phyloP scores from a whole-genome alignment of 2,113 vertebrate genomes.

The Grantiella picta region DNA sequence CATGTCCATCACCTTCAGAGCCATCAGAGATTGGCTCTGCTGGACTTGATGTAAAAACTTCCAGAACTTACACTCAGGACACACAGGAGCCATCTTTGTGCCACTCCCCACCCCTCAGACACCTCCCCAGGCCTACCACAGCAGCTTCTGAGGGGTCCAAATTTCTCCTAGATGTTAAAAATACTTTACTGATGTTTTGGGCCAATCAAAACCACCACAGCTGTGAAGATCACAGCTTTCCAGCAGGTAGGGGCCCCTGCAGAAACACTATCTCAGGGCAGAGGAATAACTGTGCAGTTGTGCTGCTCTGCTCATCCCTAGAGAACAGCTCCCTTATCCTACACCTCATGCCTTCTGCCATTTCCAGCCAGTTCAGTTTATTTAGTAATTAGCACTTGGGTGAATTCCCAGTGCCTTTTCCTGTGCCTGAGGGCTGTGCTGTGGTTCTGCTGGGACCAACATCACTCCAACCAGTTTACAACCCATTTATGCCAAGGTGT shows the following conservation, averaged over 20 bases:
- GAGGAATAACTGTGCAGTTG: not conserved
- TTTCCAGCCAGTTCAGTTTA: not conserved
- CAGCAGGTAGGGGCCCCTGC: accelerated
- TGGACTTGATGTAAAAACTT: too few species aligned
- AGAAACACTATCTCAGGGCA: not conserved
- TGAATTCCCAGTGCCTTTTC: not conserved
- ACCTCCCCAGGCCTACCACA: too few species aligned
- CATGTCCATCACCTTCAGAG: too few species aligned
- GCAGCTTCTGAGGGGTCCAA: too few species aligned
- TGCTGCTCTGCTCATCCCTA: not conserved
- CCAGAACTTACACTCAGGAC: too few species aligned
- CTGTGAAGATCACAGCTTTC: not conserved
- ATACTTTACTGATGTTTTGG: too few species aligned
- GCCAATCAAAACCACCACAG: too few species aligned
- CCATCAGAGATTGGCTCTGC: too few species aligned
- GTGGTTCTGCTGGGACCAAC: not conserved
- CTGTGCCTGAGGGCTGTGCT: not conserved
- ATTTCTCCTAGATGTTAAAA: too few species aligned
- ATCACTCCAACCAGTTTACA: accelerated
- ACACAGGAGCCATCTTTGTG: too few species aligned
- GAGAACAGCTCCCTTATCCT: not conserved
- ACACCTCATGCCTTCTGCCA: not conserved
- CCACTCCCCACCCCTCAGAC: too few species aligned
- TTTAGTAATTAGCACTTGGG: not conserved
- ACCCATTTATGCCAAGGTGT: not conserved